Percentiles rank a stretch among this genome's conserved stretches.
These are phyloP conservation scores for Pteropus rufus DNA, from an alignment of 2,797 vertebrate genomes.

Conservation along the genomic window DNA sequence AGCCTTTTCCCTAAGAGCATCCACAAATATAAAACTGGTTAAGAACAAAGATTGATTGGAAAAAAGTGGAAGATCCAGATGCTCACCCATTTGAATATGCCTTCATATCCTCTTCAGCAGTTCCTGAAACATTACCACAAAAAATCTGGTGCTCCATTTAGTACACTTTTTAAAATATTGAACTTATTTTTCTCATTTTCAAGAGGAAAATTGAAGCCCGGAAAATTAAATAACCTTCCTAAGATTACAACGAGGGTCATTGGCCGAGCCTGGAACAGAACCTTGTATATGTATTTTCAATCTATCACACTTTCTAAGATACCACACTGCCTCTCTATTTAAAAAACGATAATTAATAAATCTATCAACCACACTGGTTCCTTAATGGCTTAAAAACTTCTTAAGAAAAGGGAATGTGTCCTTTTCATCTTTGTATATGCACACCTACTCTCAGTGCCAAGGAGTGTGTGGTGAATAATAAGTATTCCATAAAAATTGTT, in stretches of 20 bases:
- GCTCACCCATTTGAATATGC: no score
- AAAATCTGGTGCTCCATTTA: neutral
- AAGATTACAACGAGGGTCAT: neutral
- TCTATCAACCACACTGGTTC: neutral
- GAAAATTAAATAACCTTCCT: neutral
- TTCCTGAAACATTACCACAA: neutral
- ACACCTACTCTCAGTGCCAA: neutral
- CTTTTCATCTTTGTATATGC: neutral
- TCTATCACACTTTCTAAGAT: neutral
- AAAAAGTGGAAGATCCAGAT: neutral
- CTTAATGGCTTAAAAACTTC: neutral
- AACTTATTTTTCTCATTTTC: neutral
- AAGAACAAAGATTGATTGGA: neutral
- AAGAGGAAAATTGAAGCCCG: neutral
- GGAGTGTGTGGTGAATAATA: neutral
- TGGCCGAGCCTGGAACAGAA: neutral
- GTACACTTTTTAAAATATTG: neutral
- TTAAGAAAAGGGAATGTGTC: neutral
- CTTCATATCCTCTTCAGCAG: neutral
- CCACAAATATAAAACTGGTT: neutral
- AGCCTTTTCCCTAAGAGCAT: neutral
- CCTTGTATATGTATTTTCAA: neutral
- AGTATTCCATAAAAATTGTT: neutral
- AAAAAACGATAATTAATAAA: neutral
- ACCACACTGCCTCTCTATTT: neutral